These are phyloP conservation scores for Bombus pyrosoma DNA, from an alignment of 1,140 invertebrate genomes.

Conservation along the genomic window DNA sequence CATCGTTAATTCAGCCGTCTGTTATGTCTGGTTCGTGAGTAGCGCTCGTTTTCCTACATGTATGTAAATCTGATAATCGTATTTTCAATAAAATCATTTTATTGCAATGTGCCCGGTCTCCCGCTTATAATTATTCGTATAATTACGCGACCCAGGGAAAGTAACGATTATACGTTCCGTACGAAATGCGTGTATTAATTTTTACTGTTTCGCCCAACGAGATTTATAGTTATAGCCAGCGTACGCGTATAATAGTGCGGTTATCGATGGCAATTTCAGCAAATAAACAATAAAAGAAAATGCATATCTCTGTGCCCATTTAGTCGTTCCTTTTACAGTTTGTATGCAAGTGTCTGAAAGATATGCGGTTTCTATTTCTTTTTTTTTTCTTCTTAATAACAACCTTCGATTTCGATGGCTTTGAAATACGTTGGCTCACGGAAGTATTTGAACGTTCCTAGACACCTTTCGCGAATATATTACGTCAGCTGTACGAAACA, in stretches of 20 bases:
- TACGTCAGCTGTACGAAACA: no score
- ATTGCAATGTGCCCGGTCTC: not conserved
- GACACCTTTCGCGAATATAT: no score
- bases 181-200: not conserved
- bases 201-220: not conserved
- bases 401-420: no score
- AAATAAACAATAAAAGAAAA: no score
- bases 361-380: no score
- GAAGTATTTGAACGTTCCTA: no score
- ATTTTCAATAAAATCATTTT: slow-evolving; percentile 25
- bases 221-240: slow-evolving; percentile 3
- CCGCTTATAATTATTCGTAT: slow-evolving; percentile 4
- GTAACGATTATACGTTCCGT: not conserved
- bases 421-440: no score
- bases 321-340: not conserved
- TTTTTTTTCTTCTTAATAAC: no score
- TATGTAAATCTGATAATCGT: not conserved
- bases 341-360: not conserved
- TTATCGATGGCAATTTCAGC: slow-evolving; percentile 7
- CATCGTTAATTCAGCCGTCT: not conserved
- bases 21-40: no score
- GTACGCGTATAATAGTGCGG: not conserved
- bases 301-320: not conserved
- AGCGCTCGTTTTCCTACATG: not conserved
- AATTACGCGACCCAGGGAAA: not conserved